These are phyloP conservation scores for Lycaon pictus DNA, from an alignment of 2,113 vertebrate species.

Conservation along the genomic window DNA sequence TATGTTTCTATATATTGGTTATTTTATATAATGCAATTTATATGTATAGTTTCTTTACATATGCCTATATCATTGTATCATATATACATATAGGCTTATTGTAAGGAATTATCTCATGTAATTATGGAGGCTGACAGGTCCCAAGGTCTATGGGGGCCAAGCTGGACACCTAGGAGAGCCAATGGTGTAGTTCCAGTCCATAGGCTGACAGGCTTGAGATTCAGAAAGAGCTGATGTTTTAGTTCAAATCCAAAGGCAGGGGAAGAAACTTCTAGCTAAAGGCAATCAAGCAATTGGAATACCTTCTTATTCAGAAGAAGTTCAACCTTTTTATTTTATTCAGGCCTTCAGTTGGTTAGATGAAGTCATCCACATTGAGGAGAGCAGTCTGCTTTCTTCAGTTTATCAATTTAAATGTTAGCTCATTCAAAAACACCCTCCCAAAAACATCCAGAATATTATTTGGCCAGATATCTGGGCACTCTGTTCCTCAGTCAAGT, in stretches of 20 bases:
- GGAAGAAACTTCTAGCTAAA: not conserved
- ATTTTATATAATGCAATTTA: not conserved
- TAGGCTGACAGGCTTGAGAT: not conserved
- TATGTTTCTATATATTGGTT: not conserved
- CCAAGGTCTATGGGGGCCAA: not conserved
- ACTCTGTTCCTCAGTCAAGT: not conserved
- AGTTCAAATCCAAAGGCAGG: not conserved
- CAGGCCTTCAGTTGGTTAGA: not conserved
- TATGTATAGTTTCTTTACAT: not conserved
- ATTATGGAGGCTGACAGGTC: not conserved
- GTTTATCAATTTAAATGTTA: not conserved
- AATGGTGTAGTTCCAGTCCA: not conserved
- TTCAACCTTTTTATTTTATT: not conserved
- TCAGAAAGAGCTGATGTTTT: not conserved
- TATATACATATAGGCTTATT: not conserved
- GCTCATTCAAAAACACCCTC: not conserved
- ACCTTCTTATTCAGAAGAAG: not conserved
- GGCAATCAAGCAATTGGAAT: not conserved
- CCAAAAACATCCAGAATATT: not conserved
- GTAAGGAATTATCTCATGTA: not conserved
- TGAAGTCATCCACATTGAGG: not conserved
- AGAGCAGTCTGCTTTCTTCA: not conserved
- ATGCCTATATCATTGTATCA: not conserved
- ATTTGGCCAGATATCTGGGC: not conserved
- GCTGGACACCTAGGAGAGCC: not conserved